Evolutionary conservation across 2,113 vertebrate genomes (phyloP).

Genomic region (Eira barbara): DNA sequence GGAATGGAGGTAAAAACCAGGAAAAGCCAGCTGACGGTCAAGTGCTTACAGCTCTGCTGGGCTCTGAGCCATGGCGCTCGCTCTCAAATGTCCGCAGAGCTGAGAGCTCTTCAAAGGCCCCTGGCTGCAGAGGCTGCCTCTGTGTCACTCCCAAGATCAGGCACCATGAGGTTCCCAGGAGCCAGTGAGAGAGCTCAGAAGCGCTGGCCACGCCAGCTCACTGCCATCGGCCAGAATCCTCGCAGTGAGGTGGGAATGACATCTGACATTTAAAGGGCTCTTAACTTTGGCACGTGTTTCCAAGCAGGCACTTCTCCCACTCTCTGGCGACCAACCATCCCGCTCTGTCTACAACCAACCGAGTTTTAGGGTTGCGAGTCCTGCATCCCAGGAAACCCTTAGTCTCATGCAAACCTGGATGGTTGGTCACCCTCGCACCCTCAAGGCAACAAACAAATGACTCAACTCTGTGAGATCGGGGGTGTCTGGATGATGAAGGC

Average conservation of each 20-base stretch:
- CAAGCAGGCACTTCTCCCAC: too few relatives aligned
- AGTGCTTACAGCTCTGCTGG: background rate
- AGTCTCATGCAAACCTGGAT: background rate
- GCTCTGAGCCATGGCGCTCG: background rate
- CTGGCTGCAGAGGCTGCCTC: background rate
- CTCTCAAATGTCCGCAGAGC: background rate
- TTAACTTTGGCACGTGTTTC: background rate
- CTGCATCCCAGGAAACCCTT: background rate
- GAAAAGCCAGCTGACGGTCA: background rate
- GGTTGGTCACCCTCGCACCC: background rate
- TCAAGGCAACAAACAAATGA: background rate
- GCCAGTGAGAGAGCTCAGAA: background rate
- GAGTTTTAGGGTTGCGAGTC: background rate
- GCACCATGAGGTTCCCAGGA: background rate
- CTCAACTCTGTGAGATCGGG: rapidly evolving
- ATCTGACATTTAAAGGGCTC: background rate
- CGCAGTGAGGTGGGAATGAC: rapidly evolving
- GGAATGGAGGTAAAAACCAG: background rate
- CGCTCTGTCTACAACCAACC: background rate
- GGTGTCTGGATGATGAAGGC: too few relatives aligned
- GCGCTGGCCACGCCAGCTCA: too few relatives aligned
- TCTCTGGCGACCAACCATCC: background rate
- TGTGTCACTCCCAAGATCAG: background rate
- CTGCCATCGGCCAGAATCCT: background rate
- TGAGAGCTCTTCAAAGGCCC: background rate